Evolutionary conservation across 2,888 invertebrate species (phyloP).

Genomic region (Aleiodes alternator): DNA sequence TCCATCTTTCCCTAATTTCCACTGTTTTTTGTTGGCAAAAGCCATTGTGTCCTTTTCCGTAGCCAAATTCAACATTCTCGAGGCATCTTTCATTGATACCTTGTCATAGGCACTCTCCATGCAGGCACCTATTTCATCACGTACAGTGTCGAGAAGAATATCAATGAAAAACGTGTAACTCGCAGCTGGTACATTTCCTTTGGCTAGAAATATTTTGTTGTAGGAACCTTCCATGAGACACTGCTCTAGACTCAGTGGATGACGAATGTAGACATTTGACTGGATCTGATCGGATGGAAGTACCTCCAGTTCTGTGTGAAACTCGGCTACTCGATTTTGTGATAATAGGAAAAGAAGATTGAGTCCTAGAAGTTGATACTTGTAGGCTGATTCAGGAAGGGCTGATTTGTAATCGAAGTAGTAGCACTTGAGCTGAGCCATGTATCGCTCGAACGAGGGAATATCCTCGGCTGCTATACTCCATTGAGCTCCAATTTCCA

Average conservation of each 20-base stretch:
- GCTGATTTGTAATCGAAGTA: conserved; percentile 92
- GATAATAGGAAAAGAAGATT: conserved; percentile 95
- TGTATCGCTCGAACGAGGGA: conserved; percentile 96
- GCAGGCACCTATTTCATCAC: conserved; percentile 97
- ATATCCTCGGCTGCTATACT: conserved; percentile 95
- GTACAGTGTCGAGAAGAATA: conserved; percentile 94
- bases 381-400: conserved; percentile 93
- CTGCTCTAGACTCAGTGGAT: conserved; percentile 97
- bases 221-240: conserved; percentile 99
- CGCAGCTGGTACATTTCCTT: conserved; percentile 96
- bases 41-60: conserved; percentile 86
- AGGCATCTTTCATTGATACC: conserved; percentile 91
- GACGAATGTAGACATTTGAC: conserved; percentile 94
- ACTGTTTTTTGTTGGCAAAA: conserved; percentile 90
- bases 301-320: conserved; percentile 97
- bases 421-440: conserved; percentile 98
- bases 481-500: conserved; percentile 98
- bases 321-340: conserved; percentile 97
- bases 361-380: conserved; percentile 95
- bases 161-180: conserved; percentile 98
- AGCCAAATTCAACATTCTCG: conserved; percentile 90
- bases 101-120: conserved; percentile 97
- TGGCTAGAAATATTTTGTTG: conserved; percentile 88
- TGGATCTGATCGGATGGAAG: conserved; percentile 94
- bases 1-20: conserved; percentile 86